Evolutionary conservation across 23 tunicate species (phyloP).

Genomic region (Trididemnum clinides): DNA sequence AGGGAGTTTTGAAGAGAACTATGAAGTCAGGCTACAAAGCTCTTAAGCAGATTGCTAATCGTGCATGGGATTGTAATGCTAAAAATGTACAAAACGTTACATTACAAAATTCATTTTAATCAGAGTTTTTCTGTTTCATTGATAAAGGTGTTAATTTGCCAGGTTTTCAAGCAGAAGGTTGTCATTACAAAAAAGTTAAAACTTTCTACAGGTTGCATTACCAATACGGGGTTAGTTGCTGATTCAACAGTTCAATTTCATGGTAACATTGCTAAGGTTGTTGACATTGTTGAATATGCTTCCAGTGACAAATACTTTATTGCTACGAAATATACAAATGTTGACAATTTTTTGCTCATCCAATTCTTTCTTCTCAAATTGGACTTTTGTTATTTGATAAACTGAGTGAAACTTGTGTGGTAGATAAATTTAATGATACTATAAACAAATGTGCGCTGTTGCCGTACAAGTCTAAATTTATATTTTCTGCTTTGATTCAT

Average conservation of each 20-base stretch:
- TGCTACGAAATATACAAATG: neutral
- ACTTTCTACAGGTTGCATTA: slow-evolving; percentile 10
- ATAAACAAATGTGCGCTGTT: slow-evolving; percentile 2
- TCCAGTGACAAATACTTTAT: neutral
- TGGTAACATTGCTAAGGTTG: neutral
- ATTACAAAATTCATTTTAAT: neutral
- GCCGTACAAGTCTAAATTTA: slow-evolving; percentile 3
- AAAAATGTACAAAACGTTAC: neutral
- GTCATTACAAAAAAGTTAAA: neutral
- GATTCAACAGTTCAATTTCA: neutral
- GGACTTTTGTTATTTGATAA: neutral
- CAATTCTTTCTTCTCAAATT: neutral
- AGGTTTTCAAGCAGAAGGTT: neutral
- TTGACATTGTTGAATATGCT: neutral
- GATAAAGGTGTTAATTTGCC: neutral
- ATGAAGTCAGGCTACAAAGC: slow-evolving; percentile 38
- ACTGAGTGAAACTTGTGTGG: neutral
- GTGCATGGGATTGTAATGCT: slow-evolving; percentile 15
- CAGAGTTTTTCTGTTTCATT: neutral
- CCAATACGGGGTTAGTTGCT: neutral
- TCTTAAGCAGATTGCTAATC: slow-evolving; percentile 21
- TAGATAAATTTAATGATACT: neutral
- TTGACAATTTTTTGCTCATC: slow-evolving; percentile 1
- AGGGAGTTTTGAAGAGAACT: slow-evolving; percentile 22
- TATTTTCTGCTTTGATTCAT: neutral